Evolutionary conservation across 2,797 vertebrate genomes (phyloP).

Genomic region (Sebastes aleutianus): DNA sequence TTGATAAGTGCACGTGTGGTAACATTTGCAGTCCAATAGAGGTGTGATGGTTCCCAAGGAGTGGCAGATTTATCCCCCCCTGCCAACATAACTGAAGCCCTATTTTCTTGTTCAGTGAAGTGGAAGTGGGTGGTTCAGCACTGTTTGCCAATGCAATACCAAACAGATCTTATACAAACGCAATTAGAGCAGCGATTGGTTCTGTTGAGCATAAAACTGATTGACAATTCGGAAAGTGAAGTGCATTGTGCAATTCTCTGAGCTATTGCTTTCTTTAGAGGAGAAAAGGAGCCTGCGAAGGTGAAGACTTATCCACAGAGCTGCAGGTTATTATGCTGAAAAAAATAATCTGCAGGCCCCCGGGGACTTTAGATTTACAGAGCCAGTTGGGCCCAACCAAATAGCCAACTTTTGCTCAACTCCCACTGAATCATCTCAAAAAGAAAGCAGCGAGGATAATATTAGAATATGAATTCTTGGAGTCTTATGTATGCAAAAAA

Average conservation of each 20-base stretch:
- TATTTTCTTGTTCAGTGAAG: slow-evolving; percentile 73
- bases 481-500: neutral
- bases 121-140: slow-evolving; percentile 68
- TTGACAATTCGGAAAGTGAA: slow-evolving; percentile 51
- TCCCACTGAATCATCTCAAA: slow-evolving; percentile 4
- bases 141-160: slow-evolving; percentile 69
- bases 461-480: neutral
- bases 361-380: slow-evolving; percentile 26
- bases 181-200: slow-evolving; percentile 69
- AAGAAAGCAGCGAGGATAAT: neutral
- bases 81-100: slow-evolving; percentile 60
- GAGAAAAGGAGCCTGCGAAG: slow-evolving; percentile 31
- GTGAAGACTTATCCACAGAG: slow-evolving; percentile 46
- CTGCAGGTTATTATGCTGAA: slow-evolving; percentile 39
- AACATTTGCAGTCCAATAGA: slow-evolving; percentile 60
- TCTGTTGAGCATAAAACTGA: slow-evolving; percentile 62
- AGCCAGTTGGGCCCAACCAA: slow-evolving; percentile 22
- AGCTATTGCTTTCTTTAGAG: slow-evolving; percentile 29
- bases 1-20: slow-evolving; percentile 54
- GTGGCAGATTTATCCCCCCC: slow-evolving; percentile 69
- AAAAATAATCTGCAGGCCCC: slow-evolving; percentile 42
- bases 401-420: slow-evolving; percentile 35
- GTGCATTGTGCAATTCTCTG: slow-evolving; percentile 36
- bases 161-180: slow-evolving; percentile 68
- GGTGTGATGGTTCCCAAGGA: slow-evolving; percentile 63